These are phyloP conservation scores for Lagocephalus sceleratus DNA, from an alignment of 2,797 vertebrate species.

Conservation along the genomic window DNA sequence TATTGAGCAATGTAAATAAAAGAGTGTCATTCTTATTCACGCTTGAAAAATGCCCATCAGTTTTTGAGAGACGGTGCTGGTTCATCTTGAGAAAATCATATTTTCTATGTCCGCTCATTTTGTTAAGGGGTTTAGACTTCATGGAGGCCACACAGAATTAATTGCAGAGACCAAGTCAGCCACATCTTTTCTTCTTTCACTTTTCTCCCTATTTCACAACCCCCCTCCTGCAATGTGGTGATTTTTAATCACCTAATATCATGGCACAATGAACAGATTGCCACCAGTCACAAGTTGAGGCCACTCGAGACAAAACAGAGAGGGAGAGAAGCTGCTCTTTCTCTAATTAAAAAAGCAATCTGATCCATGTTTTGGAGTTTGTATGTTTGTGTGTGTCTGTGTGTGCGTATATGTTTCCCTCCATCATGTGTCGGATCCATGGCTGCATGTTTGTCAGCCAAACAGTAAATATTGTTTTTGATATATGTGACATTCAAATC, in stretches of 20 bases:
- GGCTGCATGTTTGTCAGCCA: neutral
- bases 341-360: constrained; percentile 59
- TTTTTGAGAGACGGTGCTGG: constrained; percentile 16
- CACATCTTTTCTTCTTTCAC: constrained; percentile 41
- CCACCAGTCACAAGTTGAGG: constrained; percentile 55
- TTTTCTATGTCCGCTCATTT: constrained; percentile 41
- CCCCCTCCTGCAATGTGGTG: constrained; percentile 58
- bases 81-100: constrained; percentile 39
- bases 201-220: neutral
- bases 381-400: constrained; percentile 12
- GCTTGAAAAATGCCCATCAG: no score
- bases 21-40: constrained; percentile 21
- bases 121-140: constrained; percentile 41
- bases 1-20: constrained; percentile 26
- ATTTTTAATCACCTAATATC: constrained; percentile 78
- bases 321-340: constrained; percentile 15
- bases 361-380: constrained; percentile 34
- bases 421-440: constrained; percentile 10
- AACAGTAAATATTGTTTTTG: neutral
- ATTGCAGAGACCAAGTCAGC: constrained; percentile 39
- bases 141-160: constrained; percentile 57
- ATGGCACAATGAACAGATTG: constrained; percentile 74
- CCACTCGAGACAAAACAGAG: constrained; percentile 56
- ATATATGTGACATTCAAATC: no score
- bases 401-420: constrained; percentile 9